Evolutionary conservation across 1,140 invertebrate genomes (phyloP).

Genomic region (Drosophila tropicalis): DNA sequence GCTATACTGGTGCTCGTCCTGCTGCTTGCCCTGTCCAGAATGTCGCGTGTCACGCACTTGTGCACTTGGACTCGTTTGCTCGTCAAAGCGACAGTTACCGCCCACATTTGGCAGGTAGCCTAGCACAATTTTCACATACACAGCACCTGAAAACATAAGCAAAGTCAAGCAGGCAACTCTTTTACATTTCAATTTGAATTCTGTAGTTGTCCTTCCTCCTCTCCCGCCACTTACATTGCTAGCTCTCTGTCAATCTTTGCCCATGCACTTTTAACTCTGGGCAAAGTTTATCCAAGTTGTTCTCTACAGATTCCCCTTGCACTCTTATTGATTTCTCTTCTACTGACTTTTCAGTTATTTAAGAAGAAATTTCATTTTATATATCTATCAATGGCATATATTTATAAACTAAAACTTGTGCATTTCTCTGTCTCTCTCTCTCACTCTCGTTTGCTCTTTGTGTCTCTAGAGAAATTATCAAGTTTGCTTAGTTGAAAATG

Average conservation of each 20-base stretch:
- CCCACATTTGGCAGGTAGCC: slow-evolving; percentile 34
- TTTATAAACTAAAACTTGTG: slow-evolving; percentile 28
- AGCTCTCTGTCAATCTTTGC: not conserved
- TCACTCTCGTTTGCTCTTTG: not conserved
- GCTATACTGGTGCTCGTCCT: not conserved
- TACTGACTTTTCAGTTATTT: slow-evolving; percentile 47
- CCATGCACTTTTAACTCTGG: slow-evolving; percentile 36
- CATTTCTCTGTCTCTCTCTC: not conserved
- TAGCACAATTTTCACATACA: not conserved
- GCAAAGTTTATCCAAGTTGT: slow-evolving; percentile 56
- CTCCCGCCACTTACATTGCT: not conserved
- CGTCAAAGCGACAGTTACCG: slow-evolving; percentile 42
- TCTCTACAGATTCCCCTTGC: slow-evolving; percentile 44
- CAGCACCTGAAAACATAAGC: slow-evolving; percentile 20
- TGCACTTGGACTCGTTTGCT: slow-evolving; percentile 29
- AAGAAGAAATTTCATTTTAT: slow-evolving; percentile 22
- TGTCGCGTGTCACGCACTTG: slow-evolving; percentile 68
- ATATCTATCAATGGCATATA: not conserved
- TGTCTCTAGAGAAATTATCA: slow-evolving; percentile 59
- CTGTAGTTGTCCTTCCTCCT: slow-evolving; percentile 34
- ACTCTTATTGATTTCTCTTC: slow-evolving; percentile 59
- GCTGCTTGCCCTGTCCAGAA: slow-evolving; percentile 11
- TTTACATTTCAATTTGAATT: slow-evolving; percentile 54
- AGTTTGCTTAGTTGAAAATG: slow-evolving; percentile 52
- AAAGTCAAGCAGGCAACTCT: slow-evolving; percentile 45